Evolutionary conservation across 2,888 invertebrate species (phyloP).

Genomic region (Leptinotarsa haldemani): DNA sequence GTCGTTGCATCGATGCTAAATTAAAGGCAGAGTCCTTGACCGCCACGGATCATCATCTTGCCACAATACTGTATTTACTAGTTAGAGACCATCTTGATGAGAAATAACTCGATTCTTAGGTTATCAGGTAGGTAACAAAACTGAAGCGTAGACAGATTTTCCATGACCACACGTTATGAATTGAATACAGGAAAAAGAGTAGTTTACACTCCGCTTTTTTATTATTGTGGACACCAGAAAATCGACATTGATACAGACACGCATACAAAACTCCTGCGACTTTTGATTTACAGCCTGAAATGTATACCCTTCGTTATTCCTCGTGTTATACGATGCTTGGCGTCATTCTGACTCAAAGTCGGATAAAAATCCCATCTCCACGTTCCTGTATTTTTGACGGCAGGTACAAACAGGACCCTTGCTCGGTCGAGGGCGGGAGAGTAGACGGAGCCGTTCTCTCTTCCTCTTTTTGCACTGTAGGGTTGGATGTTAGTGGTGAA

Average conservation of each 20-base stretch:
- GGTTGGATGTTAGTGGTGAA: constrained; percentile 21
- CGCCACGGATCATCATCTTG: too few species aligned
- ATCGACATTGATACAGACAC: background rate
- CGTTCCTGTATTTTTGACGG: constrained; percentile 47
- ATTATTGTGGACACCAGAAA: background rate
- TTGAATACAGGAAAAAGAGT: too few species aligned
- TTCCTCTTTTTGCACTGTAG: constrained; percentile 55
- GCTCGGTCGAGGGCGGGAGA: constrained; percentile 54
- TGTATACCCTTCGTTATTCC: constrained; percentile 3
- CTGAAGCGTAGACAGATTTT: too few species aligned
- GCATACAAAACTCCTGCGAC: background rate
- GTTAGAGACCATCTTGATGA: too few species aligned
- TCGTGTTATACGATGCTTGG: background rate
- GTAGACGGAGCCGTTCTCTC: constrained; percentile 57
- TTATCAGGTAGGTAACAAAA: too few species aligned
- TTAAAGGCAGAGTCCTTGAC: too few species aligned
- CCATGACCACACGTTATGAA: too few species aligned
- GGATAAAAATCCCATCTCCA: constrained; percentile 56
- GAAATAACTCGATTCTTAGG: too few species aligned
- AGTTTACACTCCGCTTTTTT: background rate
- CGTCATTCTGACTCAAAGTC: constrained; percentile 56
- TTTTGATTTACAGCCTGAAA: background rate
- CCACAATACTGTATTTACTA: too few species aligned
- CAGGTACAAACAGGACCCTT: constrained; percentile 57
- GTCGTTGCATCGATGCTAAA: too few species aligned